These are phyloP conservation scores for Octomys mimax DNA, from an alignment of 2,797 vertebrate genomes.

Conservation along the genomic window DNA sequence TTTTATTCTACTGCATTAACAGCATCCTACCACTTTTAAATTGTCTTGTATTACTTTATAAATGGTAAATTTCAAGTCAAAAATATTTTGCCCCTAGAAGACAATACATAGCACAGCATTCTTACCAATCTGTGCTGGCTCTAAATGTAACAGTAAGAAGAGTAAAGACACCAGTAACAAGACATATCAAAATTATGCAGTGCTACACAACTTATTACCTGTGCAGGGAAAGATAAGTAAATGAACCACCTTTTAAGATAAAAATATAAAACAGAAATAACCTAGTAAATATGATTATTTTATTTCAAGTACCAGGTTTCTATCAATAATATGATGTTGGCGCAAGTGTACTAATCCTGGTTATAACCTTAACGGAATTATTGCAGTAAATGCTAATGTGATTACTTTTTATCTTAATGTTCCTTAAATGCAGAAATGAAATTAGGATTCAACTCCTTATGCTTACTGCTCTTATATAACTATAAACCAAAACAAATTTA, in stretches of 20 bases:
- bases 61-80: conserved; percentile 42
- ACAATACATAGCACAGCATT: conserved; percentile 41
- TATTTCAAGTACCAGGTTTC: conserved; percentile 43
- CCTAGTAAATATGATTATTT: conserved; percentile 44
- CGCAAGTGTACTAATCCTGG: conserved; percentile 23
- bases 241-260: conserved; percentile 19
- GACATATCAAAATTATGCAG: conserved; percentile 43
- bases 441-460: conserved; percentile 55
- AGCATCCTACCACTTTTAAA: conserved; percentile 40
- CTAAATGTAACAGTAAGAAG: conserved; percentile 32
- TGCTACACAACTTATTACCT: conserved; percentile 39
- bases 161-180: conserved; percentile 52
- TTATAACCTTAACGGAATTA: conserved; percentile 58
- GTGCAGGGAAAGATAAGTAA: conserved; percentile 44
- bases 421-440: conserved; percentile 65
- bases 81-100: conserved; percentile 28
- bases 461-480: conserved; percentile 24
- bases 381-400: background rate
- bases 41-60: conserved; percentile 12
- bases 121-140: conserved; percentile 43
- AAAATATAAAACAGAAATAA: conserved; percentile 57
- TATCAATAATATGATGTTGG: conserved; percentile 22
- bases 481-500: conserved; percentile 44
- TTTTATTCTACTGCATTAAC: conserved; percentile 39
- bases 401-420: conserved; percentile 55